Conservation (phyloP, 2,797 vertebrate genomes). For the Odontamblyopus lacepedii region DNA sequence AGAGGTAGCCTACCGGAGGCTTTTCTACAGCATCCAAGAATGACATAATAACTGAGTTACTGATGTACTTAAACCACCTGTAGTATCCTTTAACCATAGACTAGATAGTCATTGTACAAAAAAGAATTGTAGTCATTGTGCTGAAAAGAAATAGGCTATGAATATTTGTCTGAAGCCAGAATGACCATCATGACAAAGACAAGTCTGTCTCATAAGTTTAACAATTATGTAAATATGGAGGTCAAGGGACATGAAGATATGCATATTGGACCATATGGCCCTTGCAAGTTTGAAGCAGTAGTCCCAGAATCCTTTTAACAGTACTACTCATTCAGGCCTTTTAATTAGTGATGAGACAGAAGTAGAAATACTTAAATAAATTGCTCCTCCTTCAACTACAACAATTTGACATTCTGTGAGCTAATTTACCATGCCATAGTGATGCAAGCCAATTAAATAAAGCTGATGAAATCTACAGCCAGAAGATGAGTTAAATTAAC, state of each 20-base stretch:
- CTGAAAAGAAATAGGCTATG: too few relatives aligned
- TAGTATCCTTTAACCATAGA: not conserved
- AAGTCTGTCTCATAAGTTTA: not conserved
- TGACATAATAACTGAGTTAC: not conserved
- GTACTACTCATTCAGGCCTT: not conserved
- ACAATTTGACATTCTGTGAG: not conserved
- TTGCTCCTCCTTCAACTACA: not conserved
- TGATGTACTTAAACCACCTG: not conserved
- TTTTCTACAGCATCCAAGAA: not conserved
- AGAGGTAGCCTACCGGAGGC: not conserved
- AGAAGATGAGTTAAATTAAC: not conserved
- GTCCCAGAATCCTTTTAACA: not conserved
- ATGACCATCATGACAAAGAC: constrained; percentile 1
- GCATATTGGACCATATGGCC: not conserved
- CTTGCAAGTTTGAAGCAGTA: not conserved
- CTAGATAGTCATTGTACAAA: not conserved
- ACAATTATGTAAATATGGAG: constrained; percentile 1
- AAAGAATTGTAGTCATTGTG: too few relatives aligned
- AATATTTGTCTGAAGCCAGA: not conserved
- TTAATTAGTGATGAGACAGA: not conserved
- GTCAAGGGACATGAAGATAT: not conserved
- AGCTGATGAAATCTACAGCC: not conserved
- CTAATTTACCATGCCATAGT: not conserved
- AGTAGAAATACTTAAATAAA: not conserved
- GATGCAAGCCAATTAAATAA: not conserved